A percentile compares a stretch with the other conserved stretches of the same genome.
Conservation (phyloP, 1,140 invertebrate genomes). For the Ephestia elutella region DNA sequence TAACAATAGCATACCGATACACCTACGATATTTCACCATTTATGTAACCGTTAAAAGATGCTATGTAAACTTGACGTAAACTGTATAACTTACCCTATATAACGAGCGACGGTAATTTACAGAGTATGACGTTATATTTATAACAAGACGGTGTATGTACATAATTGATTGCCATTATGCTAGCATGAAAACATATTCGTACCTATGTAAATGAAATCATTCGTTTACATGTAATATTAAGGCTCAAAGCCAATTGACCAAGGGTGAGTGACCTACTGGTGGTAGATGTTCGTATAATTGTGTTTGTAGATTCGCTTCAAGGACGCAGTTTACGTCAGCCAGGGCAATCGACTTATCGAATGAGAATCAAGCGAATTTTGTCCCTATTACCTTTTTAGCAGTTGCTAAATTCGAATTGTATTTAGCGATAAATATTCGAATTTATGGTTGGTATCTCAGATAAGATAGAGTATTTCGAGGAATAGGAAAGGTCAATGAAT, state of each 20-base stretch:
- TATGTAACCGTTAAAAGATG: no score
- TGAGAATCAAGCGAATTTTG: conserved; percentile 20
- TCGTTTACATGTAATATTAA: neutral
- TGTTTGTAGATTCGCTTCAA: conserved; percentile 54
- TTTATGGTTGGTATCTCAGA: neutral
- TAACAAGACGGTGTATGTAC: no score
- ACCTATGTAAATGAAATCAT: conserved; percentile 2
- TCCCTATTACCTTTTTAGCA: conserved; percentile 22
- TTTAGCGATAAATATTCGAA: conserved; percentile 6
- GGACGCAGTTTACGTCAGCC: conserved; percentile 56
- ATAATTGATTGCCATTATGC: no score
- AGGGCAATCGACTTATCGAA: conserved; percentile 32
- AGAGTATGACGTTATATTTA: no score
- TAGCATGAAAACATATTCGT: neutral
- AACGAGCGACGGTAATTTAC: no score
- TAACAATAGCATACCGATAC: no score
- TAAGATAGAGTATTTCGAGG: conserved; percentile 3
- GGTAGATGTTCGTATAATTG: conserved; percentile 53
- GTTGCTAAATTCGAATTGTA: conserved; percentile 7
- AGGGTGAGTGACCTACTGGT: conserved; percentile 49
- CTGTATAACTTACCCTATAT: no score
- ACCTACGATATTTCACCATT: no score
- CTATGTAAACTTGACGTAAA: no score
- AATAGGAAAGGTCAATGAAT: conserved; percentile 26
- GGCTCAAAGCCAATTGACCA: conserved; percentile 12